Evolutionary conservation across 2,888 invertebrate species (phyloP), one percentile per base, ranked within the genome.

Genomic region (Drosophila nr. perissopoda): DNA sequence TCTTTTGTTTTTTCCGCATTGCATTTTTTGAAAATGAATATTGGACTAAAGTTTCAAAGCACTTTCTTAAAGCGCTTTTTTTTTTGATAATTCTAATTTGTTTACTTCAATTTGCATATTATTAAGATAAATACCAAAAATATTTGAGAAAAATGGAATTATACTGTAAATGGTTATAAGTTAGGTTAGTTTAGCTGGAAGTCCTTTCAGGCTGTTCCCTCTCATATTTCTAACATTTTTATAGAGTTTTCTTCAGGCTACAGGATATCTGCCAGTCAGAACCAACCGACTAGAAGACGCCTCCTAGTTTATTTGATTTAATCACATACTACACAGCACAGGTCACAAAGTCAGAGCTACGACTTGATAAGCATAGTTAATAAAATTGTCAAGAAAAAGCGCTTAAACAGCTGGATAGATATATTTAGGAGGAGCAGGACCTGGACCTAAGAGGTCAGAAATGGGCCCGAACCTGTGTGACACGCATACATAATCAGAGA

Each of bases 381-480:
- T 91, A 91, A 91, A 92, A 92, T 85, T 90, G 91, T 87, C 91
- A 89, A 80, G 88, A 89, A 77, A 82, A 81, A 71, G 76, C 81
- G 75, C 72, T 83, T 65, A 80, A 82, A 69, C 92, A 82, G 92
- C 88, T 76, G 88, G 91, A 78, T 59, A 66, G 91, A 78, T 27
- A n/a, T 59, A 51, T 51, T 78, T 64, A 54, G 70, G 25, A 51
- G 27, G 56, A 40, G 49, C 66, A 81, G 69, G 62, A 63, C 66
- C 61, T 40, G 48, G 40, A 62, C 48, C 49, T 65, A 6, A 49
- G 59, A 59, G 81, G 66, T 76, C 77, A 45, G 45, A 49, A 62
- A 63, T 51, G 48, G 61, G 60, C 42, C 63, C 58, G 69, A 85
- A 76, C 78, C 87, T 83, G 81, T 83, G 83, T 88, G 82, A 81